These are phyloP conservation scores for Tichodroma muraria DNA, from an alignment of 2,113 vertebrate genomes.

Conservation along the genomic window DNA sequence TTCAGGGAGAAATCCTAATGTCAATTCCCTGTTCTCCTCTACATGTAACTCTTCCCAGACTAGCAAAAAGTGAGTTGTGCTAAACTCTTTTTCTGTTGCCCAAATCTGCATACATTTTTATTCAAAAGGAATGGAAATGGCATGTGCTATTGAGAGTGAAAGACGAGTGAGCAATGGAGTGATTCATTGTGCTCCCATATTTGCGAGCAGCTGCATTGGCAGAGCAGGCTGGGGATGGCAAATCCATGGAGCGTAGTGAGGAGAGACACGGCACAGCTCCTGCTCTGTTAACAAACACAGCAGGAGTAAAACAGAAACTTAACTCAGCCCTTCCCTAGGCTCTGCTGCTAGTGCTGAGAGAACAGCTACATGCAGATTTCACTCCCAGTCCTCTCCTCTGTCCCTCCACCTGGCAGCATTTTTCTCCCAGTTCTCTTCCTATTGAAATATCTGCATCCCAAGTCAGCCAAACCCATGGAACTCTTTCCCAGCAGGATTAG, in stretches of 20 bases:
- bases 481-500: neutral
- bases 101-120: neutral
- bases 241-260: neutral
- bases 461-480: neutral
- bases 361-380: neutral
- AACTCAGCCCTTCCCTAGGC: neutral
- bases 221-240: constrained; percentile 41
- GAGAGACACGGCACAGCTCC: neutral
- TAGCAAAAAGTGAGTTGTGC: neutral
- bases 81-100: neutral
- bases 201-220: constrained; percentile 39
- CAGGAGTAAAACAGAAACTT: neutral
- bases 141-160: constrained; percentile 2
- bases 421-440: neutral
- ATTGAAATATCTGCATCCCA: neutral
- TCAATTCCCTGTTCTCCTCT: neutral
- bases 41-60: neutral
- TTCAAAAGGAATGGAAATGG: constrained; percentile 11
- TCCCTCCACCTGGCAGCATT: neutral
- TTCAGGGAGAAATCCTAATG: neutral
- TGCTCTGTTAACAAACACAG: constrained; percentile 19
- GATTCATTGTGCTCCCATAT: constrained; percentile 2
- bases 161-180: constrained; percentile 20
- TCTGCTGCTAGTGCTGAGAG: neutral
- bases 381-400: neutral